These are phyloP conservation scores for Lemur catta DNA, from an alignment of 2,797 vertebrate genomes.

Conservation along the genomic window DNA sequence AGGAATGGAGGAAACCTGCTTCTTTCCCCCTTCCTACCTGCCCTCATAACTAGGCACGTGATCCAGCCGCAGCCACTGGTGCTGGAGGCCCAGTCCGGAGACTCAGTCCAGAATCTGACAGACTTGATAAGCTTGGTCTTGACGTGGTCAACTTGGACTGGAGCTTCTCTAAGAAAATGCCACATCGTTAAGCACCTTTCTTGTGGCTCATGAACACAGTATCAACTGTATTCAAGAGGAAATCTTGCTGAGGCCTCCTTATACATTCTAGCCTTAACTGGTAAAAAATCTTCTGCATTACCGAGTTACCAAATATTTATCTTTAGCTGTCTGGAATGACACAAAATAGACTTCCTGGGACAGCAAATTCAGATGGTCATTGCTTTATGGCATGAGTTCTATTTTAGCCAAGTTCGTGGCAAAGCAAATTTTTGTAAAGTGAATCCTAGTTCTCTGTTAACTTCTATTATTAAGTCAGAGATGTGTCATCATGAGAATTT, in stretches of 20 bases:
- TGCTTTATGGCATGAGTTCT: not conserved
- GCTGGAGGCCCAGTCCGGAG: not conserved
- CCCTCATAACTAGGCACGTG: fast-evolving
- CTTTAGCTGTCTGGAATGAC: not conserved
- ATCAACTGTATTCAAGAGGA: not conserved
- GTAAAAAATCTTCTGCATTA: not conserved
- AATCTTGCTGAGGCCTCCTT: not conserved
- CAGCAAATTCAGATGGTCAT: not conserved
- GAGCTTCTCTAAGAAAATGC: not conserved
- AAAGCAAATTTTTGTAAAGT: not conserved
- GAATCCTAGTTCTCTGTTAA: not conserved
- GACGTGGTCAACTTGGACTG: not conserved
- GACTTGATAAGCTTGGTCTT: not conserved
- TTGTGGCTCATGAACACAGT: not conserved
- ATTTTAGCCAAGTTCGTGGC: not conserved
- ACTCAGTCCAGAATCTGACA: not conserved
- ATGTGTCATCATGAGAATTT: not conserved
- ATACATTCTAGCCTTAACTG: not conserved
- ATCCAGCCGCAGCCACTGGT: not conserved
- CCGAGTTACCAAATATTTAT: not conserved
- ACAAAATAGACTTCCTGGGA: not conserved
- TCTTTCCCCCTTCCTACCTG: not conserved
- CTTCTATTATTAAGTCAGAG: not conserved
- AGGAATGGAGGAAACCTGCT: not conserved
- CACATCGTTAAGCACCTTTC: not conserved